Base-by-base conservation (phyloP, 2,113 vertebrate species). In the Paracanthobrama guichenoti region DNA sequence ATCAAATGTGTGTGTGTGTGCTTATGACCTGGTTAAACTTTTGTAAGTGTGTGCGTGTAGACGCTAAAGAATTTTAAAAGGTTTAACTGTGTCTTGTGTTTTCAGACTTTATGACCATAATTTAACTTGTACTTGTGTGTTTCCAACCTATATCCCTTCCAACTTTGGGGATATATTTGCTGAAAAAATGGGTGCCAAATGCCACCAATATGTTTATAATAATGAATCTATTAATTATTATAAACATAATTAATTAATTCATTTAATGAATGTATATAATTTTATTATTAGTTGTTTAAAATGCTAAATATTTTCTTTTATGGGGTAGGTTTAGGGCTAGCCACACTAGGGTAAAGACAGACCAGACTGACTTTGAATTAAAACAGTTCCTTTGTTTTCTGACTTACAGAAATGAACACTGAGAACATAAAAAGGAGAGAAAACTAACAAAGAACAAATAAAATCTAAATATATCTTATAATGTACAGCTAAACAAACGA, bases 321-420 rank as follows among this genome's bases (percentile, higher is more conserved):
- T 39, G 35, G 5, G 46, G 72, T 55, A 71, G 3, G 35, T 18
- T 62, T 78, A 67, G 66, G 83, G 84, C 18, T 60, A 35, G 28
- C 16, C 28, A 67, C 24, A 31, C 71, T 78, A 81, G 50, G 60
- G 22, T 62, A 59, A 59, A 85, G 16, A 39, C 42, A 73, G 4
- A 66, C 53, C 66, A 64, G 66, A 76, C 44, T 74, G 76, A 84
- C 87, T 39, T 67, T 83, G 76, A 89, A 75, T 44, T 71, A 18
- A 71, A 85, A 69, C 46, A 42, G 76, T 83, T 62, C 24, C 31
- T 57, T 59, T 66, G 76, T 78, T 62, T 81, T 82, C 83, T 69
- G 50, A 44, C 79, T 80, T 39, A 72, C n/a, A 77, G 81, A 79
- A 84, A 84, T 84, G 79, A 84, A 84, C 77, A 73, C 69, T 71